A percentile compares a stretch with the other conserved stretches of the same genome.
phyloP scores from a whole-genome alignment of 2,888 invertebrate species.

The Limnephilus auricula region DNA sequence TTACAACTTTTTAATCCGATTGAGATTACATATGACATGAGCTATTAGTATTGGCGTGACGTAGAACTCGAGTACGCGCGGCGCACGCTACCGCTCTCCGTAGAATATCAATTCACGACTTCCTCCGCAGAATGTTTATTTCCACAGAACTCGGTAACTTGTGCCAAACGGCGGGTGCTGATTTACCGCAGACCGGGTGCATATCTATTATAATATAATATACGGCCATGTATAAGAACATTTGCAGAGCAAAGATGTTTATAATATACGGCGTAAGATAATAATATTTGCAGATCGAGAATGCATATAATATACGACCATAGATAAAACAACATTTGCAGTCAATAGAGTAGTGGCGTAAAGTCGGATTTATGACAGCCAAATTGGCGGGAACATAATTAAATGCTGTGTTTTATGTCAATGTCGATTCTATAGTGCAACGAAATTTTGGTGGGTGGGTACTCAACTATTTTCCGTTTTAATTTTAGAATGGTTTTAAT shows the following conservation, averaged over 20 bases:
- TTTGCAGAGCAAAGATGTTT: too few relatives aligned
- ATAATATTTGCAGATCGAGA: too few relatives aligned
- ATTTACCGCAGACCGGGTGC: neutral
- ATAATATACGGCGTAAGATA: too few relatives aligned
- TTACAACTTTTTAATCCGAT: neutral
- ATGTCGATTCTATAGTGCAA: neutral
- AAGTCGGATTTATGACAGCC: neutral
- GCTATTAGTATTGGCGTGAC: neutral
- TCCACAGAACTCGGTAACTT: neutral
- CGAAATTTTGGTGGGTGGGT: neutral
- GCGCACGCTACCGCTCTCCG: constrained; percentile 11
- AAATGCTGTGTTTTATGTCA: neutral
- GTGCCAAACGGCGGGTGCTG: neutral
- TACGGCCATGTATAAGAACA: neutral
- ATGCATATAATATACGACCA: too few relatives aligned
- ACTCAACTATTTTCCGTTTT: too few relatives aligned
- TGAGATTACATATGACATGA: neutral
- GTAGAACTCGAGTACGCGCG: neutral
- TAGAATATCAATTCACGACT: constrained; percentile 21
- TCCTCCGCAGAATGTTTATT: neutral
- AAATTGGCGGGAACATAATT: neutral
- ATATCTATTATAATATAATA: neutral
- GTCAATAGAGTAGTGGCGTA: neutral
- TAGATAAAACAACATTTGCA: neutral
- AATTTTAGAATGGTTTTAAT: too few relatives aligned